Percentiles rank a stretch among this genome's conserved stretches.
Conservation (phyloP, 2,888 invertebrate species). For the Argyra leucocephala region DNA sequence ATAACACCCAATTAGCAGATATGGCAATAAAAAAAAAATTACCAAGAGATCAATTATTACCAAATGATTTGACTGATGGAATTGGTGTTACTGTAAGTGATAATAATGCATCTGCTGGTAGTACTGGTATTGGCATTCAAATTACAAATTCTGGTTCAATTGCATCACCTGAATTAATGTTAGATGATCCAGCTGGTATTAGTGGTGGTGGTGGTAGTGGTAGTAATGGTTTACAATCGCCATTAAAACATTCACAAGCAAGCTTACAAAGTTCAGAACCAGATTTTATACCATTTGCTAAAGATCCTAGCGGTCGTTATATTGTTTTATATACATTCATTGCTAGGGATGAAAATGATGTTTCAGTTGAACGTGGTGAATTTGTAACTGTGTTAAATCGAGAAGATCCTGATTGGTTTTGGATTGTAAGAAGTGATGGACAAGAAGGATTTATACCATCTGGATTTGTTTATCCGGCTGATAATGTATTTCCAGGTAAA, state of each 20-base stretch:
- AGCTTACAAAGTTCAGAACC: slow-evolving; percentile 46
- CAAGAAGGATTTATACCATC: slow-evolving; percentile 94
- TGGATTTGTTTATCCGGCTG: slow-evolving; percentile 86
- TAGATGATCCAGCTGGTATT: neutral
- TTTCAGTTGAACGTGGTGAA: slow-evolving; percentile 86
- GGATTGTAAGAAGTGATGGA: slow-evolving; percentile 85
- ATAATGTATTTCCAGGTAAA: slow-evolving; percentile 52
- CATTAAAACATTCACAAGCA: slow-evolving; percentile 43
- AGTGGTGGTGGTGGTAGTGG: slow-evolving; percentile 18
- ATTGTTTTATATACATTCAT: slow-evolving; percentile 89
- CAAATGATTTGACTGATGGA: slow-evolving; percentile 50
- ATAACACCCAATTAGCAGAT: slow-evolving; percentile 66
- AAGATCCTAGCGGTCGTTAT: slow-evolving; percentile 82
- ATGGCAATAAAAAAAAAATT: slow-evolving; percentile 78
- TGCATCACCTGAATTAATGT: neutral
- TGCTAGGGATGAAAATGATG: slow-evolving; percentile 87
- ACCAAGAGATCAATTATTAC: slow-evolving; percentile 52
- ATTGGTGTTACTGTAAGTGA: slow-evolving; percentile 22
- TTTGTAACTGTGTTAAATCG: slow-evolving; percentile 91
- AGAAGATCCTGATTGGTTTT: slow-evolving; percentile 94
- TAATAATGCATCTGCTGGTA: slow-evolving; percentile 22
- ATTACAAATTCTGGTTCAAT: neutral
- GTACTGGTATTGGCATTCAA: slow-evolving; percentile 11
- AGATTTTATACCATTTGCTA: slow-evolving; percentile 59
- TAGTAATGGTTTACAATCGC: slow-evolving; percentile 27